These are phyloP conservation scores for Pachycephus smyrnensis DNA, from an alignment of 2,888 invertebrate genomes.

Conservation along the genomic window DNA sequence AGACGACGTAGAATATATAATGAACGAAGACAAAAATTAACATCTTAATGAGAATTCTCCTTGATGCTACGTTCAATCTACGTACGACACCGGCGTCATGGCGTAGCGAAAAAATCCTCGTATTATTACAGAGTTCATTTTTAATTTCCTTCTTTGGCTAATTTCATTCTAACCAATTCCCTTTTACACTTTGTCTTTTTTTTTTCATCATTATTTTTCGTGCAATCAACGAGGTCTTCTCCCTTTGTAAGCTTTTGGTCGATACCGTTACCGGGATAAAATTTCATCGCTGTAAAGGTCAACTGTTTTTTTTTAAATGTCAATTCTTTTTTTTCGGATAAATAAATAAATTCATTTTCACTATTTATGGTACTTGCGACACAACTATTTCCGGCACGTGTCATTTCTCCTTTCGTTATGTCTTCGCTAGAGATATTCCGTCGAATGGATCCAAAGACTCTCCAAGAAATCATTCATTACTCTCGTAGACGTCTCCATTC, in stretches of 20 bases:
- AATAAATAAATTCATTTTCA: no score
- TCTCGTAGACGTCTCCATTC: not conserved
- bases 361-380: no score
- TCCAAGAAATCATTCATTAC: not conserved
- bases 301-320: no score
- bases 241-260: no score
- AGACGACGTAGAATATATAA: no score
- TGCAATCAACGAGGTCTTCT: no score
- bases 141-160: constrained; percentile 1
- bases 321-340: no score
- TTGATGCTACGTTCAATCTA: constrained; percentile 23
- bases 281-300: no score
- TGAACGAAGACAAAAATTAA: constrained; percentile 26
- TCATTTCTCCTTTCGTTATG: not conserved
- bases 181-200: not conserved
- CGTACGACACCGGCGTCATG: not conserved
- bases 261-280: no score
- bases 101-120: constrained; percentile 32
- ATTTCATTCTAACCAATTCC: not conserved
- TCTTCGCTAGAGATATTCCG: not conserved
- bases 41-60: constrained; percentile 36
- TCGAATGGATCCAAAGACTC: not conserved
- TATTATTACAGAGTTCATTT: constrained; percentile 1
- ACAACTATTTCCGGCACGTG: not conserved
- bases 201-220: not conserved